Evolutionary conservation across 92 coral and sea anemone species (phyloP), one percentile per base, ranked within the genome.

Genomic region (Paragorgia papillata): DNA sequence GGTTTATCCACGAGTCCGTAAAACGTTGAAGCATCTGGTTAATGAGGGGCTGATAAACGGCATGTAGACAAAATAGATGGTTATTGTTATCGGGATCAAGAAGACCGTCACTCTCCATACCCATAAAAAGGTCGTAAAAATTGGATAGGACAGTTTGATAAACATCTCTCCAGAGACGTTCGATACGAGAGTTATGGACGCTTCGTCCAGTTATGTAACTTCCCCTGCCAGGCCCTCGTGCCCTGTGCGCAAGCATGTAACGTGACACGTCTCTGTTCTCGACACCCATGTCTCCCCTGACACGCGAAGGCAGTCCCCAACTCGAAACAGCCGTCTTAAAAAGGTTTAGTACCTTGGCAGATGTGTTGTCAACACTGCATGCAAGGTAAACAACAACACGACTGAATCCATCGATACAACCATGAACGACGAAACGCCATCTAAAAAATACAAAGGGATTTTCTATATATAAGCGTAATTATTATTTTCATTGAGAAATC

Each of bases 301-400:
- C n/a, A n/a, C n/a, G n/a, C n/a, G n/a, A n/a, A n/a, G n/a, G 86
- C 44, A 82, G 43, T 1, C 90, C 90, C 84, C 86, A 86, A 34
- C 15, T 28, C 14, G 6, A 27, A 26, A 86, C 73, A 1, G 84
- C 86, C 28, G 46, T 54, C 37, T 41, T 19, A 37, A 85, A 79
- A 34, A 76, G 50, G 17, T 77, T 76, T 18, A 83, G 58, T 2
- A 78, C 83, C 1, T 79, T 78, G 41, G 79, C 79, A n/a, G 83
- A 79, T 17, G 73, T 77, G 46, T 76, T 83, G 57, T 83, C 57
- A 6, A 75, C 39, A n/a, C n/a, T n/a, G n/a, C n/a, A n/a, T n/a
- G n/a, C n/a, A n/a, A n/a, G n/a, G n/a, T n/a, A n/a, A n/a, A 35
- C 81, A 76, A 53, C 87, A 83, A 12, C 43, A 10, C 83, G 54